These are phyloP conservation scores for Trichomycterus rosablanca DNA, from an alignment of 2,113 vertebrate genomes.

Conservation along the genomic window DNA sequence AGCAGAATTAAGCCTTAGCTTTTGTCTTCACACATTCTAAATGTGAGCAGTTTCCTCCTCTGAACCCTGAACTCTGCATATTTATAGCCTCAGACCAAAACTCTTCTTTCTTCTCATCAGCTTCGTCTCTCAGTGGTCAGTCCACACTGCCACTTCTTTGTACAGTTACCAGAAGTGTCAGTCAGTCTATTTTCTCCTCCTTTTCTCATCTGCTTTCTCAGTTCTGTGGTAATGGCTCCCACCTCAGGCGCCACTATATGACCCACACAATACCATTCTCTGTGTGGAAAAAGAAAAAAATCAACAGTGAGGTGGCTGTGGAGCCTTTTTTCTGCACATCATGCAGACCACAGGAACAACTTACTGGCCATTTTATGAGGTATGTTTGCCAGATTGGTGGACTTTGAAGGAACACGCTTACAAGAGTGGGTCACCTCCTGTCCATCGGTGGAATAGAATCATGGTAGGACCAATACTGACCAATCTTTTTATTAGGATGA, in stretches of 20 bases:
- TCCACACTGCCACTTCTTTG: slow-evolving; percentile 17
- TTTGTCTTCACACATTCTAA: slow-evolving; percentile 34
- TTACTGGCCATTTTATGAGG: too few relatives aligned
- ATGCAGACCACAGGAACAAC: too few relatives aligned
- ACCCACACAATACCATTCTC: slow-evolving; percentile 42
- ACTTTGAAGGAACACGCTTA: too few relatives aligned
- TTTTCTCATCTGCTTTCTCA: slow-evolving; percentile 19
- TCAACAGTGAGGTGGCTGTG: slow-evolving; percentile 6
- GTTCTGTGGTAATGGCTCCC: slow-evolving; percentile 43
- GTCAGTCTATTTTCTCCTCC: neutral
- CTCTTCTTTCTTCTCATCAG: slow-evolving; percentile 25
- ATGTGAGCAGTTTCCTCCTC: slow-evolving; percentile 43
- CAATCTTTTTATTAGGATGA: too few relatives aligned
- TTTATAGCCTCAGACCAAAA: slow-evolving; percentile 36
- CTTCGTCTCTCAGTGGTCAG: slow-evolving; percentile 32
- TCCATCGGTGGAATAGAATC: too few relatives aligned
- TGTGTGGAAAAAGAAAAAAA: slow-evolving; percentile 44
- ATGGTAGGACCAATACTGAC: too few relatives aligned
- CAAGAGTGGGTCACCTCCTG: too few relatives aligned
- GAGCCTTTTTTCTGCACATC: slow-evolving; percentile 1
- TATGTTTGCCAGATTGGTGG: too few relatives aligned
- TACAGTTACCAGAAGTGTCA: slow-evolving; percentile 12
- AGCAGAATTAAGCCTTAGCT: slow-evolving; percentile 8
- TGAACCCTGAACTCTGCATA: slow-evolving; percentile 40
- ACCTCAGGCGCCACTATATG: slow-evolving; percentile 32